These are phyloP conservation scores for Caenorhabditis brenneri DNA, from an alignment of 1,140 invertebrate genomes.

Conservation along the genomic window DNA sequence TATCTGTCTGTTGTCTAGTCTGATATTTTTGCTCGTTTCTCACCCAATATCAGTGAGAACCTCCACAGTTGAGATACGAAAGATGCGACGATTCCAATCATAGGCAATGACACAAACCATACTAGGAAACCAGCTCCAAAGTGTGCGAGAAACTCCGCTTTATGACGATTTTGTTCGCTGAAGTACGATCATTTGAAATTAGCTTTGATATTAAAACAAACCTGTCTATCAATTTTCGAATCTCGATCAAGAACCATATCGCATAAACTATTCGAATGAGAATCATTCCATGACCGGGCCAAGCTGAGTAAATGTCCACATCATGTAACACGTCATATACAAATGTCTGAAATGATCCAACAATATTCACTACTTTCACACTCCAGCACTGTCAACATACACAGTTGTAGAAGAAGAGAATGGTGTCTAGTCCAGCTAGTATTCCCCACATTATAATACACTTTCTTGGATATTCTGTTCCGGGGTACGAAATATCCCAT, in stretches of 20 bases:
- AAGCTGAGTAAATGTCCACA: constrained; percentile 56
- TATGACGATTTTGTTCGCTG: constrained; percentile 74
- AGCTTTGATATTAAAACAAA: constrained; percentile 12
- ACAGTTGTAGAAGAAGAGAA: constrained; percentile 93
- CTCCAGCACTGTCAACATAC: constrained; percentile 73
- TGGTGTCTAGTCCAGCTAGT: constrained; percentile 86
- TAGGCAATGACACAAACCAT: constrained; percentile 95
- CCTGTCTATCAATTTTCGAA: constrained; percentile 55
- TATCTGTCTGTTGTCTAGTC: neutral
- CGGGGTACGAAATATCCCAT: constrained; percentile 90
- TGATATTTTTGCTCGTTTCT: constrained; percentile 68
- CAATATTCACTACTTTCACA: neutral
- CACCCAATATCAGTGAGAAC: constrained; percentile 89
- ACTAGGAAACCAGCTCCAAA: constrained; percentile 94
- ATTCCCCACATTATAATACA: constrained; percentile 86
- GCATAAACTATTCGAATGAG: constrained; percentile 58
- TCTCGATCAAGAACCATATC: constrained; percentile 62
- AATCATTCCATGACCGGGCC: constrained; percentile 53
- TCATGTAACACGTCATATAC: constrained; percentile 57
- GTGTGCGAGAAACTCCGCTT: constrained; percentile 88
- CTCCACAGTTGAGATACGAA: constrained; percentile 92
- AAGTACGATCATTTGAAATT: neutral
- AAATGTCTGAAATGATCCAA: constrained; percentile 55
- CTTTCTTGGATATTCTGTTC: constrained; percentile 76
- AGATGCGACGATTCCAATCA: constrained; percentile 88